These are phyloP conservation scores for Paracentrotus lividus DNA, from an alignment of 53 echinoderm and acorn worm species.

Conservation along the genomic window DNA sequence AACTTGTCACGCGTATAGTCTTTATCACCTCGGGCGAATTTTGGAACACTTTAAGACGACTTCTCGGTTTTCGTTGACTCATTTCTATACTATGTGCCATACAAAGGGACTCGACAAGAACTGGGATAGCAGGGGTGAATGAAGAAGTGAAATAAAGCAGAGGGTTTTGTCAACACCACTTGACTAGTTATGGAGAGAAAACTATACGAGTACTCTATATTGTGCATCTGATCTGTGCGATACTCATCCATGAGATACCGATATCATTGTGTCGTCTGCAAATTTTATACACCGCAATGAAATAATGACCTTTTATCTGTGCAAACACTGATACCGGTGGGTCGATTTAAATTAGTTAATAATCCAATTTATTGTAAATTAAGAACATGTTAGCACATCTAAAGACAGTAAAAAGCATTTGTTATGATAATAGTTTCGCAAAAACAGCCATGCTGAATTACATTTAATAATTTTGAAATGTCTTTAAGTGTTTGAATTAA, in stretches of 20 bases:
- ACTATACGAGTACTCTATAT: conserved; percentile 19
- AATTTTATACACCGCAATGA: not conserved
- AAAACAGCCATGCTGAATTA: too few relatives aligned
- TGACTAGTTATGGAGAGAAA: conserved; percentile 29
- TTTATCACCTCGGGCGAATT: not conserved
- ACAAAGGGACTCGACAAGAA: conserved; percentile 14
- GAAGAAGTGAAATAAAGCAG: conserved; percentile 4
- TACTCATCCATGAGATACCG: not conserved
- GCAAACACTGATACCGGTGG: too few relatives aligned
- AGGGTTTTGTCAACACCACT: conserved; percentile 41
- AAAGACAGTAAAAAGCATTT: too few relatives aligned
- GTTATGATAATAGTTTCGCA: too few relatives aligned
- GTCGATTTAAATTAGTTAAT: too few relatives aligned
- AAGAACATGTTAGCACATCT: too few relatives aligned
- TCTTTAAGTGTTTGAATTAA: too few relatives aligned
- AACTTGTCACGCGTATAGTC: not conserved
- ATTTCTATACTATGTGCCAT: conserved; percentile 1
- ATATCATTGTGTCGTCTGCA: not conserved
- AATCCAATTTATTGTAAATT: too few relatives aligned
- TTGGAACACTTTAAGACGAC: not conserved
- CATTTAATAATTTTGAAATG: too few relatives aligned
- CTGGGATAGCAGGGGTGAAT: not conserved
- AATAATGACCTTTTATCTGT: too few relatives aligned
- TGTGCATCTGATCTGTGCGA: not conserved
- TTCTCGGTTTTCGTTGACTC: not conserved